Conservation (phyloP, 2,797 vertebrate species). For the Jordanella pulchra region DNA sequence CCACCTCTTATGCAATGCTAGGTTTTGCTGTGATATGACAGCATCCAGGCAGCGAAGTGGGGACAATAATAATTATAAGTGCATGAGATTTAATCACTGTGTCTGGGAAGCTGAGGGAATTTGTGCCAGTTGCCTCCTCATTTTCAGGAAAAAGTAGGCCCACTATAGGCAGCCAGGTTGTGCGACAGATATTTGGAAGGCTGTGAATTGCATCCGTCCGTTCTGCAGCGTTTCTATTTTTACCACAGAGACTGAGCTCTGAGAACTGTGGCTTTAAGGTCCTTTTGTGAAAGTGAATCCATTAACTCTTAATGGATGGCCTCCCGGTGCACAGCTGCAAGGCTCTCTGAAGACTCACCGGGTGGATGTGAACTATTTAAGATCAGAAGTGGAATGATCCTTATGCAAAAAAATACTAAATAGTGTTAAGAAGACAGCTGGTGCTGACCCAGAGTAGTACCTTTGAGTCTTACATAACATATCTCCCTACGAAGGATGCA, state of each 20-base stretch:
- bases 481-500: conserved; percentile 12
- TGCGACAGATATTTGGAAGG: conserved; percentile 78
- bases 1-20: conserved; percentile 57
- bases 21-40: conserved; percentile 60
- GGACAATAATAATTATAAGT: conserved; percentile 72
- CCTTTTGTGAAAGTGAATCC: conserved; percentile 83
- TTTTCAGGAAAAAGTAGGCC: conserved; percentile 45
- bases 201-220: conserved; percentile 80
- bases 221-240: conserved; percentile 83
- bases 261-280: conserved; percentile 81
- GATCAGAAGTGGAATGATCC: conserved; percentile 37
- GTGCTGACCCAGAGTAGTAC: conserved; percentile 53
- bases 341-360: conserved; percentile 51
- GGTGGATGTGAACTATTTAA: conserved; percentile 57
- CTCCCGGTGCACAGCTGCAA: conserved; percentile 67
- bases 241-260: conserved; percentile 72
- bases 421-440: conserved; percentile 44
- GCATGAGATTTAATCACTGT: conserved; percentile 71
- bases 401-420: conserved; percentile 38
- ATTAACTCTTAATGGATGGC: conserved; percentile 81
- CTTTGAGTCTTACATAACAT: conserved; percentile 56
- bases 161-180: conserved; percentile 62
- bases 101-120: conserved; percentile 59
- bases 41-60: conserved; percentile 41
- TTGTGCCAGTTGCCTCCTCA: conserved; percentile 38